Evolutionary conservation across 2,888 invertebrate genomes (phyloP).

Genomic region (Cheilosia variabilis): DNA sequence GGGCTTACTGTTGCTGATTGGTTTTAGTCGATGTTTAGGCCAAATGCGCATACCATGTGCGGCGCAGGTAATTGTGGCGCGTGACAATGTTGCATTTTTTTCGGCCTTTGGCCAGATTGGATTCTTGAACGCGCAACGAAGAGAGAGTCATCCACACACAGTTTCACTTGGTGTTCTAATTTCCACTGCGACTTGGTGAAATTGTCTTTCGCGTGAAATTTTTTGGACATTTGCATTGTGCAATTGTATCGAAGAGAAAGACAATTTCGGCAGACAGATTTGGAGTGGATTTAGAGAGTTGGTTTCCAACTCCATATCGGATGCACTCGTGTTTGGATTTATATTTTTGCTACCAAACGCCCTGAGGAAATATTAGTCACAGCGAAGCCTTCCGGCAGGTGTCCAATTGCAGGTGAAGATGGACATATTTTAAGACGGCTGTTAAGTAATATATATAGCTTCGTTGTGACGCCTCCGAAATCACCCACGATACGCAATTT

Average conservation of each 20-base stretch:
- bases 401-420: neutral
- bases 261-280: constrained; percentile 56
- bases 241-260: constrained; percentile 17
- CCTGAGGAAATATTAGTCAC: constrained; percentile 13
- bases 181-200: constrained; percentile 63
- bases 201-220: constrained; percentile 6
- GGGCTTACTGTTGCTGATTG: constrained; percentile 50
- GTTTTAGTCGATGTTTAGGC: constrained; percentile 17
- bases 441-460: constrained; percentile 29
- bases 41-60: constrained; percentile 55
- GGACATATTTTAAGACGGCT: neutral
- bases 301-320: constrained; percentile 57
- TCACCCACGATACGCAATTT: neutral
- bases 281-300: constrained; percentile 68
- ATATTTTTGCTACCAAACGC: constrained; percentile 7
- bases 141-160: constrained; percentile 59
- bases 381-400: constrained; percentile 63
- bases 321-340: constrained; percentile 22
- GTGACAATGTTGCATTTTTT: constrained; percentile 68
- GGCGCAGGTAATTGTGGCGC: constrained; percentile 55
- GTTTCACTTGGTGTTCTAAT: constrained; percentile 74
- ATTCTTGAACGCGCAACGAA: constrained; percentile 60
- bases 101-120: constrained; percentile 48
- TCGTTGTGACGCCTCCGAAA: constrained; percentile 23
- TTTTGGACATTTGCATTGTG: constrained; percentile 21